Conservation (phyloP, 2,113 vertebrate species). For the Brachionichthys hirsutus region DNA sequence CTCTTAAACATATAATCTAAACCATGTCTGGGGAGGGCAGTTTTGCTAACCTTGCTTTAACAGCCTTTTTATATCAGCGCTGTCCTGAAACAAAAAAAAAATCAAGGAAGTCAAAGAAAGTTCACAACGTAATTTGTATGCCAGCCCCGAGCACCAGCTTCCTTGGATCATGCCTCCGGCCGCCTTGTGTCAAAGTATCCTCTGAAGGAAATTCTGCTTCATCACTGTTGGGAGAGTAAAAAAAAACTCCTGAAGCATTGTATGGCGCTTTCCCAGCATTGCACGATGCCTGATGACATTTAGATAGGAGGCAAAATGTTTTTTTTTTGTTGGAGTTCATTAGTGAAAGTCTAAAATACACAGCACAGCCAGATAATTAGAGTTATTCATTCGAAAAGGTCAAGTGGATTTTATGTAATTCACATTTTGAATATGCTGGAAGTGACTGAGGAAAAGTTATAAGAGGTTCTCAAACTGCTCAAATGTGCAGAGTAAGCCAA, state of each 20-base stretch:
- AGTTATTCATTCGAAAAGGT: constrained; percentile 62
- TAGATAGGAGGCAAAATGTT: constrained; percentile 54
- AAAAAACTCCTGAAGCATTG: constrained; percentile 38
- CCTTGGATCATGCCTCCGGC: constrained; percentile 28
- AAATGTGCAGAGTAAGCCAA: too few relatives aligned
- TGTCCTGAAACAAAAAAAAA: constrained; percentile 18
- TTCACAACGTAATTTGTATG: constrained; percentile 41
- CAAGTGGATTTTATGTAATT: constrained; percentile 56
- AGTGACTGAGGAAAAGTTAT: constrained; percentile 19
- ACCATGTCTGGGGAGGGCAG: background rate
- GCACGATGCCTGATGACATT: constrained; percentile 64
- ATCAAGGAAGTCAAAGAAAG: constrained; percentile 13
- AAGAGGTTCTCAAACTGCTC: background rate
- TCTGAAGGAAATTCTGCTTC: constrained; percentile 24
- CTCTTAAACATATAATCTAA: background rate
- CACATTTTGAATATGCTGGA: constrained; percentile 18
- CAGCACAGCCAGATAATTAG: constrained; percentile 44
- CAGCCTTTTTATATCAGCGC: background rate
- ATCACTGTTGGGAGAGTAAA: constrained; percentile 6
- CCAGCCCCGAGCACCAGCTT: constrained; percentile 21
- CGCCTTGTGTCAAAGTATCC: constrained; percentile 10
- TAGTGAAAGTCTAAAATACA: constrained; percentile 52
- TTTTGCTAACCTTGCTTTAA: constrained; percentile 20
- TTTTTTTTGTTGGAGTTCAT: constrained; percentile 61
- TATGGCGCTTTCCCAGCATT: constrained; percentile 28